phyloP scores from a whole-genome alignment of 2,797 vertebrate species.

The Phalanger gymnotis region DNA sequence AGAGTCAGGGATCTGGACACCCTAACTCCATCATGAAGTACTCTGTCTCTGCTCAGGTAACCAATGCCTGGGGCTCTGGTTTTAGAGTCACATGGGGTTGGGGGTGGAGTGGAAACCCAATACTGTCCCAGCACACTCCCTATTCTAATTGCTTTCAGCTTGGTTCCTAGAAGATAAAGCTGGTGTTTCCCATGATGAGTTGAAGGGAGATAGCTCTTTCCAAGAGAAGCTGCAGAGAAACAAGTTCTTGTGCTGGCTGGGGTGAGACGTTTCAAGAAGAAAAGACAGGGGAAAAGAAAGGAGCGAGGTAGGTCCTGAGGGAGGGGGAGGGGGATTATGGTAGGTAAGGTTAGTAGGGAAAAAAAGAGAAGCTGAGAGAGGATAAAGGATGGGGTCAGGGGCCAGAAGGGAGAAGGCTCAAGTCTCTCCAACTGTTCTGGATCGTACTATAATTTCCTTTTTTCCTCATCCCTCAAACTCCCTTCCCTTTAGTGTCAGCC shows the following conservation, averaged over 20 bases:
- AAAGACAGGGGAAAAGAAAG: not conserved
- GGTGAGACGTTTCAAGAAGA: slow-evolving; percentile 59
- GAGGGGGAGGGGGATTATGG: not conserved
- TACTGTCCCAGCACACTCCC: slow-evolving; percentile 57
- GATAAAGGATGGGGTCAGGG: not conserved
- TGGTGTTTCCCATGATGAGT: slow-evolving; percentile 21
- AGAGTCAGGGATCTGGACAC: slow-evolving; percentile 59
- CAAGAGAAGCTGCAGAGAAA: slow-evolving; percentile 25
- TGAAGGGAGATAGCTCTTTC: slow-evolving; percentile 39
- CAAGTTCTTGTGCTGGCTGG: slow-evolving; percentile 37
- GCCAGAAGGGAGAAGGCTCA: not conserved
- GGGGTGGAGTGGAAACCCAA: too few relatives aligned
- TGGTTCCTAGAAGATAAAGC: slow-evolving; percentile 53
- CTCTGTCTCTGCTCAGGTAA: slow-evolving; percentile 72
- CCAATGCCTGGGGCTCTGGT: slow-evolving; percentile 68
- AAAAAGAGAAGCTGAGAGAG: not conserved
- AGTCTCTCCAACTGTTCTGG: not conserved
- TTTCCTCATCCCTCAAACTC: not conserved
- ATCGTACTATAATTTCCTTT: not conserved
- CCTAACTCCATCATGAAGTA: slow-evolving; percentile 48
- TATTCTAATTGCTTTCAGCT: slow-evolving; percentile 28
- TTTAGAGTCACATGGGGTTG: slow-evolving; percentile 70
- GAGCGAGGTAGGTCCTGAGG: not conserved
- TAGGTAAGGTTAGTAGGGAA: not conserved
- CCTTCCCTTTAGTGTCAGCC: not conserved